Conservation (phyloP, 2,888 invertebrate genomes). For the Drosophila ezoana region DNA sequence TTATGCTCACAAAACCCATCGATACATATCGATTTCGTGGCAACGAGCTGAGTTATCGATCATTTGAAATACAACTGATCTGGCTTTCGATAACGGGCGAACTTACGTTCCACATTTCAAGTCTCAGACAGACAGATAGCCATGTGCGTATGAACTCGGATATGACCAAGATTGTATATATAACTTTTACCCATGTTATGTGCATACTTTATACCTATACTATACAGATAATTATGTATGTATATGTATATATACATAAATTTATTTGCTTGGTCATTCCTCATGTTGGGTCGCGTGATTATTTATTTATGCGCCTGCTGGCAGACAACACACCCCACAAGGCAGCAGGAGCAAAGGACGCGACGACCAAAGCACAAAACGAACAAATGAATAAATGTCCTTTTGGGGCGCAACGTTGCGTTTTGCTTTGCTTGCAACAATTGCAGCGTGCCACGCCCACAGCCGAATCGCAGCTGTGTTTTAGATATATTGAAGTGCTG, state of each 20-base stretch:
- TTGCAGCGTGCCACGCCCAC: conserved; percentile 10
- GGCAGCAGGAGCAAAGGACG: background rate
- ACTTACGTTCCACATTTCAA: no score
- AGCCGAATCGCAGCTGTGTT: background rate
- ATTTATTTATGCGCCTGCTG: conserved; percentile 50
- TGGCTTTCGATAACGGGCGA: no score
- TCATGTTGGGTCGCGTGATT: conserved; percentile 24
- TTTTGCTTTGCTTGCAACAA: conserved; percentile 23
- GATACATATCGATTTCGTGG: no score
- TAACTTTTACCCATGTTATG: no score
- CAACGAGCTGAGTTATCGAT: no score
- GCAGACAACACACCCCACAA: conserved; percentile 18
- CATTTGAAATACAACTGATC: no score
- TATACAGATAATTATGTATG: background rate
- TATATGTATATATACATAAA: no score
- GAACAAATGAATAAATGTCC: conserved; percentile 1
- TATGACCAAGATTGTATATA: no score
- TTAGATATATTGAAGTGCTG: background rate
- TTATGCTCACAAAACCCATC: no score
- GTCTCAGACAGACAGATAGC: no score
- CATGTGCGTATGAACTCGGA: no score
- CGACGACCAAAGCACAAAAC: background rate
- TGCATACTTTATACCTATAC: background rate
- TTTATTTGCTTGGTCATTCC: background rate
- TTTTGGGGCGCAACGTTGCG: background rate